A percentile compares a stretch with the other conserved stretches of the same genome.
These are phyloP conservation scores for Drosophila tristis DNA, from an alignment of 1,140 invertebrate species.

Conservation along the genomic window DNA sequence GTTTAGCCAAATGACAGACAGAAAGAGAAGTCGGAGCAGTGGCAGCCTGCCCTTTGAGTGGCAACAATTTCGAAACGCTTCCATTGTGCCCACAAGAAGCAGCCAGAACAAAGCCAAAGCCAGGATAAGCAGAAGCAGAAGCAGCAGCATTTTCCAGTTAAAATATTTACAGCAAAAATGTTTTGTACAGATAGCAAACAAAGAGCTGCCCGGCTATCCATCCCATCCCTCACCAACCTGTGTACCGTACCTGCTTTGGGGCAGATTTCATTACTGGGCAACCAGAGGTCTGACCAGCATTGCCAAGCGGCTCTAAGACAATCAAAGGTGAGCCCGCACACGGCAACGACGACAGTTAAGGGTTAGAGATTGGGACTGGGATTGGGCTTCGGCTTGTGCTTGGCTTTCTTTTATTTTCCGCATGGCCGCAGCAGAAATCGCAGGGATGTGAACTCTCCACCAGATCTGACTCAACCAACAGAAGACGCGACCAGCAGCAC, in stretches of 20 bases:
- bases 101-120: constrained; percentile 27
- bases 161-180: constrained; percentile 66
- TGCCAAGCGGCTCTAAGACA: constrained; percentile 59
- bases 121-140: constrained; percentile 31
- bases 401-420: constrained; percentile 73
- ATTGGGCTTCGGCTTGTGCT: constrained; percentile 9
- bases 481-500: constrained; percentile 25
- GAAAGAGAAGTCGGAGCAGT: background rate
- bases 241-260: constrained; percentile 4
- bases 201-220: constrained; percentile 18
- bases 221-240: background rate
- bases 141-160: constrained; percentile 57
- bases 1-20: constrained; percentile 57
- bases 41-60: constrained; percentile 41
- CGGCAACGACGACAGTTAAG: constrained; percentile 34
- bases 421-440: constrained; percentile 35
- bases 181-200: constrained; percentile 50
- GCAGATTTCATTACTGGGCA: constrained; percentile 63
- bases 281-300: constrained; percentile 61
- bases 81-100: constrained; percentile 48
- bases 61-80: constrained; percentile 61
- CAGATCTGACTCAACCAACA: constrained; percentile 11
- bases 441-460: constrained; percentile 22
- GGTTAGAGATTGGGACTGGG: constrained; percentile 5
- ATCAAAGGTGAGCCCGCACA: constrained; percentile 71